Evolutionary conservation across 1,140 invertebrate species (phyloP), one percentile per base, ranked within the genome.

Genomic region (Solenopsis fugax): DNA sequence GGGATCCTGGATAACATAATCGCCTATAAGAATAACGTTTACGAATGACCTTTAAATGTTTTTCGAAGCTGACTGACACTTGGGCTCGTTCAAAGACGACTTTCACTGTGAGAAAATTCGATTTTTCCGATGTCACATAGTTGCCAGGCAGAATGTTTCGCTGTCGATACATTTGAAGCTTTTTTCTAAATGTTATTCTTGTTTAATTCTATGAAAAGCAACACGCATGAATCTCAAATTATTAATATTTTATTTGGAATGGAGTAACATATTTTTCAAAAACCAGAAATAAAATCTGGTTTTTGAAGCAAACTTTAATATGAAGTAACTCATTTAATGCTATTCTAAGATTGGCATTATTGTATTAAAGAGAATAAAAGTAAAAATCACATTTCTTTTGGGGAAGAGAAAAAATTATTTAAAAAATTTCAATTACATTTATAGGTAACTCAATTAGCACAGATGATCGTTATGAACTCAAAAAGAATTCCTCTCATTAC

Each of bases 171-270:
- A 13, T n/a, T 50, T 7, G 12, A 78, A 50, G 13, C 9, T 24
- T 77, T 48, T 52, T 24, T 75, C 10, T 13, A 24, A 65, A 54
- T 4, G 45, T 62, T 58, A 76, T 41, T 67, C 16, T 21, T 52
- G 24, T 45, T 48, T 16, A n/a, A 62, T 24, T 29, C n/a, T n/a
- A 10, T 37, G 10, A n/a, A 41, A 6, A 41, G 7, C 34, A 64
- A 1, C 50, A 52, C 12, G 50, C 34, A 56, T 56, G 4, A 41
- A 60, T 41, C 12, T 6, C 18, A 24, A 45, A n/a, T 0, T 45
- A 77, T 76, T 62, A 76, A 24, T 41, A 6, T 41, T 45, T 48
- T 69, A 62, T 60, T 76, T 76, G 18, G 56, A 75, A 34, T 4
- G 16, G 4, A 37, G 29, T n/a, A 65, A 24, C 3, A 5, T 6